These are phyloP conservation scores for Metalampra italica DNA, from an alignment of 2,888 invertebrate species.

Conservation along the genomic window DNA sequence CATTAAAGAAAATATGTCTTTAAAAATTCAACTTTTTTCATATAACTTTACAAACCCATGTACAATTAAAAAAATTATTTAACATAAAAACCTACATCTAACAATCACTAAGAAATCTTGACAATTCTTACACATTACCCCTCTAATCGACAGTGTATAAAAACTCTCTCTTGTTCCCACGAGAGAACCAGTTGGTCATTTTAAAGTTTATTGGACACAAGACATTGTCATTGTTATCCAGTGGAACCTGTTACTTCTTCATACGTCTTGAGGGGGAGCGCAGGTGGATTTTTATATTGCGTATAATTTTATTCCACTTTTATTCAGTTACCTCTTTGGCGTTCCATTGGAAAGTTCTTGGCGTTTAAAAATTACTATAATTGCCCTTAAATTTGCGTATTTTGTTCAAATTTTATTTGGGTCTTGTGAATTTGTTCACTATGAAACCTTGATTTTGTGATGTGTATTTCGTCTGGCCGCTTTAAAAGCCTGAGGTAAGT, in stretches of 20 bases:
- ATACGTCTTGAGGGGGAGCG: conserved; percentile 17
- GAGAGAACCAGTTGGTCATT: conserved; percentile 14
- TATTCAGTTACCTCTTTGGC: neutral
- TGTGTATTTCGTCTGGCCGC: too few species aligned
- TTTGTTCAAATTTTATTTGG: too few species aligned
- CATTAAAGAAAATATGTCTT: too few species aligned
- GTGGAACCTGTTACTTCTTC: conserved; percentile 23
- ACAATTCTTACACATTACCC: conserved; percentile 6
- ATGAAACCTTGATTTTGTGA: too few species aligned
- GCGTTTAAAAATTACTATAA: too few species aligned
- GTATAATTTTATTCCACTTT: neutral
- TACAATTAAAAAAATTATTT: too few species aligned
- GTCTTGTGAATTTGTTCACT: too few species aligned
- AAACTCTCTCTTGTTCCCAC: conserved; percentile 23
- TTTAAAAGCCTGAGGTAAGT: too few species aligned
- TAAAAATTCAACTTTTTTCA: too few species aligned
- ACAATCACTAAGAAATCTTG: neutral
- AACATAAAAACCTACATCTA: too few species aligned
- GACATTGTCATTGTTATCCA: conserved; percentile 11
- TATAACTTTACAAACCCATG: neutral
- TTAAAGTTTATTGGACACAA: conserved; percentile 16
- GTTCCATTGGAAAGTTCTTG: neutral
- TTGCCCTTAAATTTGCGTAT: too few species aligned
- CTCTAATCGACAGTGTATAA: conserved; percentile 14
- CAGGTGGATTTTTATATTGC: conserved; percentile 22